Conservation (phyloP, 2,797 vertebrate genomes). For the Dallia pectoralis region DNA sequence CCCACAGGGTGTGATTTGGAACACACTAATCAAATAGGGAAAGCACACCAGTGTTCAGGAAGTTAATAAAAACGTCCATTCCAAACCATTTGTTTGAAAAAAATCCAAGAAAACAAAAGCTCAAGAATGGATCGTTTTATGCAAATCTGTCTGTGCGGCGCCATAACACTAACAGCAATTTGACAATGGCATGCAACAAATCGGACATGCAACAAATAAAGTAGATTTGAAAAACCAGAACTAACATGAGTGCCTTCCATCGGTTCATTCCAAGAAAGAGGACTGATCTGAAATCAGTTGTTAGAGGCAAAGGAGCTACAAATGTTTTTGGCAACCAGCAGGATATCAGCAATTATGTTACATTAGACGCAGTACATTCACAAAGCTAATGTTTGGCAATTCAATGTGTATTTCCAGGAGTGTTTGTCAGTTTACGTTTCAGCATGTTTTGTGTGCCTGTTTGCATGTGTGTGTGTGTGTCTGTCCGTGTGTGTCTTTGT, state of each 20-base stretch:
- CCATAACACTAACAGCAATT: too few species aligned
- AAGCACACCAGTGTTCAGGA: too few species aligned
- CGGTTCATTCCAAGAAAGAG: neutral
- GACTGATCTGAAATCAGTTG: neutral
- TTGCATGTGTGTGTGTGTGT: slow-evolving; percentile 8
- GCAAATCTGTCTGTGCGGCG: too few species aligned
- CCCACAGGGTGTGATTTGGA: too few species aligned
- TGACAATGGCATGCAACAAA: too few species aligned
- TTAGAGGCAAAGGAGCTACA: neutral
- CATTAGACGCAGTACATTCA: slow-evolving; percentile 36
- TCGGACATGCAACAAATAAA: too few species aligned
- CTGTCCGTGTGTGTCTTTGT: too few species aligned
- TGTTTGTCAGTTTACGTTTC: slow-evolving; percentile 1
- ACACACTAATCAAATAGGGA: too few species aligned
- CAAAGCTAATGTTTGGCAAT: slow-evolving; percentile 34
- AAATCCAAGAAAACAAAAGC: too few species aligned
- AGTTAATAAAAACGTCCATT: too few species aligned
- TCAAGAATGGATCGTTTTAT: too few species aligned
- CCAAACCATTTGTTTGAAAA: too few species aligned
- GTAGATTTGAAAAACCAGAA: neutral
- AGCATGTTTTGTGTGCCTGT: slow-evolving; percentile 6
- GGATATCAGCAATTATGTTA: neutral
- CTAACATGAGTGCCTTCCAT: neutral
- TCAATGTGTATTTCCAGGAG: neutral
- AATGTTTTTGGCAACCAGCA: neutral